Evolutionary conservation across 2,797 vertebrate genomes (phyloP).

Genomic region (Australoheros facetus): DNA sequence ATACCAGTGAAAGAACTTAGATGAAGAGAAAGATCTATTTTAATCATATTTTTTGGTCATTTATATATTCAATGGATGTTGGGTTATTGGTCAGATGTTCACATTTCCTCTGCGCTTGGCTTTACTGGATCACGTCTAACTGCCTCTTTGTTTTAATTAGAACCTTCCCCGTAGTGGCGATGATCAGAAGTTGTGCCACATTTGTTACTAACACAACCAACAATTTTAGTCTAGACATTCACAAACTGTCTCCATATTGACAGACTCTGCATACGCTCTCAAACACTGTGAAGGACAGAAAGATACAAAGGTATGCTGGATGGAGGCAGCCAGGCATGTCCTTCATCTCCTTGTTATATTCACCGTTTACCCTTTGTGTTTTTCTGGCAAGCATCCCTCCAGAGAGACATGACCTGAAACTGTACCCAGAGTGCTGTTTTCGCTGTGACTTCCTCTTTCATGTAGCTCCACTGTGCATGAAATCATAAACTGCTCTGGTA

Average conservation of each 20-base stretch:
- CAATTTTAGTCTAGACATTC: conserved; percentile 6
- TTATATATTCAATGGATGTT: conserved; percentile 33
- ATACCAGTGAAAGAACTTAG: conserved; percentile 46
- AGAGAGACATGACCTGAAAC: conserved; percentile 57
- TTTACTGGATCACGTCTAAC: not conserved
- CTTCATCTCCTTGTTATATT: conserved; percentile 43
- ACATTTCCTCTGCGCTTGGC: conserved; percentile 12
- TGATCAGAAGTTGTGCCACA: not conserved
- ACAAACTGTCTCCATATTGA: conserved; percentile 6
- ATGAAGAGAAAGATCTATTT: conserved; percentile 43
- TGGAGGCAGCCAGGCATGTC: conserved; percentile 52
- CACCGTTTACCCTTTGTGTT: conserved; percentile 37
- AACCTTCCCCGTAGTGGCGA: not conserved
- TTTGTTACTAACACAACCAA: conserved; percentile 7
- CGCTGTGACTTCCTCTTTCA: conserved; percentile 38
- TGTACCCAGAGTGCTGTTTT: conserved; percentile 32
- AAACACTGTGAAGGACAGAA: conserved; percentile 49
- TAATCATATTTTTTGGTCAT: conserved; percentile 8
- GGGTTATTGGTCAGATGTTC: conserved; percentile 39
- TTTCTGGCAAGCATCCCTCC: conserved; percentile 48
- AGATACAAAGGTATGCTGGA: conserved; percentile 27
- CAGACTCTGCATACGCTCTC: conserved; percentile 20
- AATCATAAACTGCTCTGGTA: conserved; percentile 37
- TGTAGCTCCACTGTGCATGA: conserved; percentile 38
- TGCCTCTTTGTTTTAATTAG: not conserved